Percentiles rank a stretch among this genome's conserved stretches.
phyloP scores from a whole-genome alignment of 2,113 vertebrate species.

The Acanthisitta chloris region DNA sequence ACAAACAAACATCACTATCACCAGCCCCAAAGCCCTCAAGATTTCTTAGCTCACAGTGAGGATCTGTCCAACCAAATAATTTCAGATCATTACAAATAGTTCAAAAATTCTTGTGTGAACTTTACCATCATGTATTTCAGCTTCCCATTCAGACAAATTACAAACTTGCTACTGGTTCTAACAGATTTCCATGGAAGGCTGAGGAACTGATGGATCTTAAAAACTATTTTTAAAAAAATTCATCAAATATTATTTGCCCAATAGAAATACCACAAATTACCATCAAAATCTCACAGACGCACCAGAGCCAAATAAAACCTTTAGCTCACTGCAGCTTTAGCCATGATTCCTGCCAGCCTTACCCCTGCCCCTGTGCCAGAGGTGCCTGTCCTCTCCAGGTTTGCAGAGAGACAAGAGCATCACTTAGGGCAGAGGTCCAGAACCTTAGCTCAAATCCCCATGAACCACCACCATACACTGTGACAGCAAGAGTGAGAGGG shows the following conservation, averaged over 20 bases:
- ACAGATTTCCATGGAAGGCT: neutral
- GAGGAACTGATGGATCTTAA: neutral
- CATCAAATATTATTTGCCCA: neutral
- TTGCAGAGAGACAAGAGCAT: neutral
- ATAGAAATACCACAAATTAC: neutral
- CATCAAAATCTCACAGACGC: neutral
- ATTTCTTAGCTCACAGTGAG: neutral
- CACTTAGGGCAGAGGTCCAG: neutral
- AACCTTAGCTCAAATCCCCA: neutral
- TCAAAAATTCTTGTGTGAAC: neutral
- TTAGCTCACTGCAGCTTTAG: neutral
- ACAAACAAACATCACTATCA: neutral
- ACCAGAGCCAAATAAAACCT: neutral
- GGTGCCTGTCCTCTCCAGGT: neutral
- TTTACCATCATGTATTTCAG: neutral
- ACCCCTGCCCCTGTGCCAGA: neutral
- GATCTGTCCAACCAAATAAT: neutral
- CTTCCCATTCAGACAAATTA: neutral
- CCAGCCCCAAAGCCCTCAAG: neutral
- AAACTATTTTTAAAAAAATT: neutral
- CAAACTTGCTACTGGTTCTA: neutral
- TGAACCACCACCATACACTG: neutral
- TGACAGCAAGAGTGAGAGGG: neutral
- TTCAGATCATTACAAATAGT: neutral
- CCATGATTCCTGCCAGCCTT: neutral